These are phyloP conservation scores for Diadromus collaris DNA, from an alignment of 2,888 invertebrate species.

Conservation along the genomic window DNA sequence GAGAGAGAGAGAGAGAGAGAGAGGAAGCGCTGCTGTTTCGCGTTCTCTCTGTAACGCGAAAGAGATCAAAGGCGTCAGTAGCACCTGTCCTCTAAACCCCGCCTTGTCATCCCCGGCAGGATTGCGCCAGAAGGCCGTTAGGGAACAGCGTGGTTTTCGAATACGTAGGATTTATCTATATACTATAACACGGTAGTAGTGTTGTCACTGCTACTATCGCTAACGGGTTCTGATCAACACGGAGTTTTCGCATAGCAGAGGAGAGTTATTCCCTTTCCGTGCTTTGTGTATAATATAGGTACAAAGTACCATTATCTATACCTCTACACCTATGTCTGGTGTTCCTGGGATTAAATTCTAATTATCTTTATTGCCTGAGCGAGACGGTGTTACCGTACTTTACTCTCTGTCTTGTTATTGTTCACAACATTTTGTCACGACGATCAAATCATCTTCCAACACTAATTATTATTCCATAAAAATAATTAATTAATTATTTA, in stretches of 20 bases:
- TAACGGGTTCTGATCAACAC: conserved; percentile 51
- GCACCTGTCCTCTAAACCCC: conserved; percentile 79
- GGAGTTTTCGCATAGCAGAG: conserved; percentile 26
- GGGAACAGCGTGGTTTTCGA: conserved; percentile 47
- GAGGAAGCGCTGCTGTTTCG: conserved; percentile 65
- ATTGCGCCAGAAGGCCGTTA: conserved; percentile 75
- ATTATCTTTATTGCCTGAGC: conserved; percentile 76
- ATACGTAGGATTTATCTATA: conserved; percentile 41
- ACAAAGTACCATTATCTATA: conserved; percentile 1
- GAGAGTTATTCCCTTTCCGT: conserved; percentile 56
- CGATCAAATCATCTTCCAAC: too few species aligned
- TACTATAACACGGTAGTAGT: conserved; percentile 20
- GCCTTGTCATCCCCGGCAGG: conserved; percentile 77
- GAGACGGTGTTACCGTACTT: not conserved
- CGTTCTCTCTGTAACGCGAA: conserved; percentile 74
- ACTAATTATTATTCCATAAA: not conserved
- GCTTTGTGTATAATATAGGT: conserved; percentile 57
- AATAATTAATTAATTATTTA: not conserved
- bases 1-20: conserved; percentile 30
- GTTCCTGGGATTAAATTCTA: conserved; percentile 73
- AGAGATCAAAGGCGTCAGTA: conserved; percentile 80
- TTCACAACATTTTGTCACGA: not conserved
- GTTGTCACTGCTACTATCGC: conserved; percentile 23
- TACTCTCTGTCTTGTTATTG: not conserved
- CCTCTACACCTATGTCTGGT: too few species aligned